Conservation (phyloP, 1,140 invertebrate genomes). For the Callitettix versicolor region DNA sequence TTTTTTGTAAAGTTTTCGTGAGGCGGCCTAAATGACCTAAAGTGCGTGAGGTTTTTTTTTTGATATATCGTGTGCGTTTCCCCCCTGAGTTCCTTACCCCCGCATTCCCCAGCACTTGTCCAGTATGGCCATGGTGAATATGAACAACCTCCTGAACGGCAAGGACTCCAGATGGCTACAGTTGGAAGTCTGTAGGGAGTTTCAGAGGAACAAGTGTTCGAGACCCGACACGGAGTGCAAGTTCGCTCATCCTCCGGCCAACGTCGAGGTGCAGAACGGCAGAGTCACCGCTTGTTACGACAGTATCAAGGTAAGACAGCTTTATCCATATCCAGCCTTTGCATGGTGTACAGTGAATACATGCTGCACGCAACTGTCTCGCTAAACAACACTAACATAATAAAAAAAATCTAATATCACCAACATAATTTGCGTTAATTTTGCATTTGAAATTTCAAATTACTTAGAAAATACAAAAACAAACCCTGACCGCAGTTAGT, state of each 20-base stretch:
- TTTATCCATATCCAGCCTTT: conserved; percentile 14
- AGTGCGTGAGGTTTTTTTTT: not conserved
- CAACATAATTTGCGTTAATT: too few relatives aligned
- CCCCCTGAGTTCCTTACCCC: not conserved
- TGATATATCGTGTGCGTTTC: not conserved
- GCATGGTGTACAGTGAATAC: not conserved
- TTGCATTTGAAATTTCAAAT: too few relatives aligned
- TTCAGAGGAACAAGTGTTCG: conserved; percentile 98
- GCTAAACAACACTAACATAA: not conserved
- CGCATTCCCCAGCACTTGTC: conserved; percentile 7
- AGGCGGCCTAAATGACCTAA: conserved; percentile 1
- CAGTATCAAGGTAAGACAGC: conserved; percentile 90
- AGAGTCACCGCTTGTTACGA: conserved; percentile 99
- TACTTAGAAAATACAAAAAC: too few relatives aligned
- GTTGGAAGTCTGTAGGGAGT: conserved; percentile 98
- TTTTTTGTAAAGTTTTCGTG: not conserved
- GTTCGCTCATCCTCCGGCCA: conserved; percentile 97
- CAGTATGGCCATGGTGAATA: conserved; percentile 85
- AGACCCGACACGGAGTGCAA: conserved; percentile 98
- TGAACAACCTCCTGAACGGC: conserved; percentile 91
- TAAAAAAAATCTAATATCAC: too few relatives aligned
- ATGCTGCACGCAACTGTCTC: not conserved
- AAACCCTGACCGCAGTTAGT: too few relatives aligned
- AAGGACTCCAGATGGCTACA: conserved; percentile 99
- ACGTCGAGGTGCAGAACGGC: conserved; percentile 99